These are phyloP conservation scores for Ascidia mentula DNA, from an alignment of 23 tunicate genomes.

Conservation along the genomic window DNA sequence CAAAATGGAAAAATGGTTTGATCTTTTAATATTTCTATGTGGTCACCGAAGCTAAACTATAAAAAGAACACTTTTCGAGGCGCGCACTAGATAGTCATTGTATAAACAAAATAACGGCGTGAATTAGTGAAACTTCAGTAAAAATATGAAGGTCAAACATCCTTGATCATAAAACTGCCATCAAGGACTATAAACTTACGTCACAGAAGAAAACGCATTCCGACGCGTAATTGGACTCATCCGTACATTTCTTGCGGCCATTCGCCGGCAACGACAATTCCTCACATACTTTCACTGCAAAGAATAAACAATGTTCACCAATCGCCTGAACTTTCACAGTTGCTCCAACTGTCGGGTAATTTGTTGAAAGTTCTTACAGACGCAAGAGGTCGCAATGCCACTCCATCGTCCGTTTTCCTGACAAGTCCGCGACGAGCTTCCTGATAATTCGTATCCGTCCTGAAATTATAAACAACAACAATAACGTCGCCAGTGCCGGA, in stretches of 20 bases:
- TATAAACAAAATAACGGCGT: too few relatives aligned
- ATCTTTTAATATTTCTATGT: too few relatives aligned
- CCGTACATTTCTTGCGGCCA: conserved; percentile 85
- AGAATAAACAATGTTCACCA: not conserved
- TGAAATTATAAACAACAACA: too few relatives aligned
- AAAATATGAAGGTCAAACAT: too few relatives aligned
- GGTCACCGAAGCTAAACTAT: too few relatives aligned
- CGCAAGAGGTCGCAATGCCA: conserved; percentile 46
- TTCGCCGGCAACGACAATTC: conserved; percentile 61
- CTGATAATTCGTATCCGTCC: conserved; percentile 75
- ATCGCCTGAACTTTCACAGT: not conserved
- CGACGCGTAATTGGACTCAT: conserved; percentile 57
- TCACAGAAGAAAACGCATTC: conserved; percentile 80
- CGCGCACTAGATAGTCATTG: too few relatives aligned
- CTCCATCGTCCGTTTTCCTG: conserved; percentile 47
- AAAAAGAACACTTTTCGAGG: too few relatives aligned
- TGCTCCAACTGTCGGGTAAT: too few relatives aligned
- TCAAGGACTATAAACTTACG: conserved; percentile 53
- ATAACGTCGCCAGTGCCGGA: too few relatives aligned
- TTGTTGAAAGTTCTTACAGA: not conserved
- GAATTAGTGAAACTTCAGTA: too few relatives aligned
- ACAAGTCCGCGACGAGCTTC: conserved; percentile 47
- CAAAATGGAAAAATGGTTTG: too few relatives aligned
- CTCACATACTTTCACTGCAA: conserved; percentile 70
- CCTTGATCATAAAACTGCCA: too few relatives aligned